phyloP scores from a whole-genome alignment of 2,888 invertebrate genomes.

The Seladonia tumulorum region DNA sequence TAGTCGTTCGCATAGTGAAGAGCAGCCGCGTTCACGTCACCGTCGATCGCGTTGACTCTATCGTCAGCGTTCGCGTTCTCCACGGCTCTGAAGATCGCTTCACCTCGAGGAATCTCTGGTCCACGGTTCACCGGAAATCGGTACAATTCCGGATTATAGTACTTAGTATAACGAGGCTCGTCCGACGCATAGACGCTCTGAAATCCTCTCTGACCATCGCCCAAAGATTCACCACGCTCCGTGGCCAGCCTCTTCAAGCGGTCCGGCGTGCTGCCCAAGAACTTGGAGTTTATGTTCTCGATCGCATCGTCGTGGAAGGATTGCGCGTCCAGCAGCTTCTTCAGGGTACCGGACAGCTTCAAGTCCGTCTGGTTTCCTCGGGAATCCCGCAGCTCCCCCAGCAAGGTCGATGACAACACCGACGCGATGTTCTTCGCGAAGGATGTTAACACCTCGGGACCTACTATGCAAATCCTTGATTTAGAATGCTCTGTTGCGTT shows the following conservation, averaged over 20 bases:
- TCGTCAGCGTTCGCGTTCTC: neutral
- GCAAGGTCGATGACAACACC: constrained; percentile 70
- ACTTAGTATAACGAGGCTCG: neutral
- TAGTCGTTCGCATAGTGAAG: constrained; percentile 10
- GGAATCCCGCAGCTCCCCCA: constrained; percentile 45
- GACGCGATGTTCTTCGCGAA: constrained; percentile 74
- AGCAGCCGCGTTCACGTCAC: constrained; percentile 12
- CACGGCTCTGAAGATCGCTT: neutral
- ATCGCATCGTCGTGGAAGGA: neutral
- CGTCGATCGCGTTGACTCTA: constrained; percentile 33
- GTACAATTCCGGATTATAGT: constrained; percentile 7
- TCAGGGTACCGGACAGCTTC: neutral
- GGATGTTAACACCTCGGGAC: constrained; percentile 71
- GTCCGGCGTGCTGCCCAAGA: neutral
- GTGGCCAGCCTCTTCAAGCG: neutral
- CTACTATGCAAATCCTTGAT: constrained; percentile 50
- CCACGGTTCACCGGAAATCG: neutral
- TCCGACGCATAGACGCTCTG: constrained; percentile 6
- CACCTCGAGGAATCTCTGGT: neutral
- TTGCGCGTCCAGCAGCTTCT: constrained; percentile 12
- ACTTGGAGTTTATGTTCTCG: neutral
- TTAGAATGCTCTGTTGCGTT: constrained; percentile 1
- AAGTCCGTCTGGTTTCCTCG: constrained; percentile 41
- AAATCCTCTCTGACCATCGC: constrained; percentile 6
- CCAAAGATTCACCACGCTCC: neutral